phyloP scores from a whole-genome alignment of 2,113 vertebrate genomes.

The Alexandromys fortis region DNA sequence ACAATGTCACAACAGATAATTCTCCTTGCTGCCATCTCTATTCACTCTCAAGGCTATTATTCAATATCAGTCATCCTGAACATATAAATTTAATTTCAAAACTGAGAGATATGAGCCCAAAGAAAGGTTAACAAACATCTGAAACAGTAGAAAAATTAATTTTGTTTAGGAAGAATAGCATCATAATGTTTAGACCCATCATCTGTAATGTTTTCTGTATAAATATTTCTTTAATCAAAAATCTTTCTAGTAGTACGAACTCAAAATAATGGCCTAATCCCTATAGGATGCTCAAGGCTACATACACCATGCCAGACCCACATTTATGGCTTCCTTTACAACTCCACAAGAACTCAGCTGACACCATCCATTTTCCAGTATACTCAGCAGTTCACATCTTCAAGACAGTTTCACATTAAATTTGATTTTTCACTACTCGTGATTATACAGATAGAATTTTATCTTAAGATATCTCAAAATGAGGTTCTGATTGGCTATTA shows the following conservation, averaged over 20 bases:
- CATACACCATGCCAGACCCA: conserved; percentile 18
- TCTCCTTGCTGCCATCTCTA: neutral
- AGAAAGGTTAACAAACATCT: neutral
- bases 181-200: neutral
- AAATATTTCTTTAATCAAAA: conserved; percentile 66
- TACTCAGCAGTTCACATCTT: conserved; percentile 19
- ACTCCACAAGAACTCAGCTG: conserved; percentile 48
- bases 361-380: neutral
- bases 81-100: neutral
- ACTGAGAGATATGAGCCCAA: neutral
- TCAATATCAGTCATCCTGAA: neutral
- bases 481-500: neutral
- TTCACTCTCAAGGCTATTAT: neutral
- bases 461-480: neutral
- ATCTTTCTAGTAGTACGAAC: conserved; percentile 48
- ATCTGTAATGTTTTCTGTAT: conserved; percentile 49
- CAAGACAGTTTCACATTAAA: conserved; percentile 60
- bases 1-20: neutral
- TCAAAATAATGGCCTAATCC: conserved; percentile 37
- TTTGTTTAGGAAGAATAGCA: neutral
- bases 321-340: conserved; percentile 60
- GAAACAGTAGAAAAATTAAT: neutral
- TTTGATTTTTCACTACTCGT: neutral
- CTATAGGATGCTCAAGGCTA: conserved; percentile 31
- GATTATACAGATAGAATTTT: neutral